These are phyloP conservation scores for Larimichthys polyactis DNA, from an alignment of 2,113 vertebrate species.

Conservation along the genomic window DNA sequence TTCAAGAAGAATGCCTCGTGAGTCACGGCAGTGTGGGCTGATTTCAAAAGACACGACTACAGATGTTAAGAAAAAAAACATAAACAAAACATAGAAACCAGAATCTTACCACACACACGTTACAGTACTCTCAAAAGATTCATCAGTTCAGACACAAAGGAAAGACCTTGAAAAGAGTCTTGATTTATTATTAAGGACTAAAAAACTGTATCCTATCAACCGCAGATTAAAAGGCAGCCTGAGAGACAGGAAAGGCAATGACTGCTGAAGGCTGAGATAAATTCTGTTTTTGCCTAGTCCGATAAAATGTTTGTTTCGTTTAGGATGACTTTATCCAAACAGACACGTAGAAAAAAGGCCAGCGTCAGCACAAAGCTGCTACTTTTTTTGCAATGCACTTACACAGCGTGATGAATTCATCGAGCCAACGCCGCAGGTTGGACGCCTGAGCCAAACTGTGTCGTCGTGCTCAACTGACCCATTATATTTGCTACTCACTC, in stretches of 20 bases:
- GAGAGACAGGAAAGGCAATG: constrained; percentile 14
- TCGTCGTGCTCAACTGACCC: constrained; percentile 24
- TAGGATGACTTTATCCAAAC: constrained; percentile 12
- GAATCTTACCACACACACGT: constrained; percentile 34
- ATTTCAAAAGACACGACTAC: constrained; percentile 36
- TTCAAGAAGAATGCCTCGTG: constrained; percentile 36
- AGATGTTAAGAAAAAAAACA: constrained; percentile 59
- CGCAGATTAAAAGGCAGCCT: constrained; percentile 13
- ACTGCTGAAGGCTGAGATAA: constrained; percentile 28
- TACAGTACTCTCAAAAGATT: constrained; percentile 29
- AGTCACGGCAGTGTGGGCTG: constrained; percentile 40
- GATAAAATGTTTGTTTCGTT: constrained; percentile 1
- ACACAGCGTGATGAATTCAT: constrained; percentile 8
- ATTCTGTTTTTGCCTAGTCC: constrained; percentile 2
- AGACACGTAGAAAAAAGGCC: constrained; percentile 7
- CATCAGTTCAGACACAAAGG: constrained; percentile 1
- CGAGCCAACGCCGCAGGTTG: constrained; percentile 6
- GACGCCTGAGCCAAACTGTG: constrained; percentile 4
- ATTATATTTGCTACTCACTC: constrained; percentile 22
- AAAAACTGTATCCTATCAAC: constrained; percentile 20
- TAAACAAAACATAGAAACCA: constrained; percentile 16
- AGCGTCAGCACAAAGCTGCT: constrained; percentile 4
- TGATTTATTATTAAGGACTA: constrained; percentile 29
- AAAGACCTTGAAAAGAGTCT: not conserved
- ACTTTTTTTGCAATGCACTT: not conserved